Evolutionary conservation across 2,888 invertebrate genomes (phyloP).

Genomic region (Ceriagrion tenellum): DNA sequence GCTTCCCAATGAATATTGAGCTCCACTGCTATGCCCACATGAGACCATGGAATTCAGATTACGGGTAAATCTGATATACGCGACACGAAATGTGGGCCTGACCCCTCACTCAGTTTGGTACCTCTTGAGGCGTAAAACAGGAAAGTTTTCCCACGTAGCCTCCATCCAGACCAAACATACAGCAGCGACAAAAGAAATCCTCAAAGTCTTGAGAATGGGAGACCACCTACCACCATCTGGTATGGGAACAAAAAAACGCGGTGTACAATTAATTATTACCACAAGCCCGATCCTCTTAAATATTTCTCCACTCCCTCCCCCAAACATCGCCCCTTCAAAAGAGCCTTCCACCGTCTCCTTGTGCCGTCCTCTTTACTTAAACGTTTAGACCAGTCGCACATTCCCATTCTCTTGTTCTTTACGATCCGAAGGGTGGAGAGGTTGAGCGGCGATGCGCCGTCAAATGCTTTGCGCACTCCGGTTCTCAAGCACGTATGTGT

Average conservation of each 20-base stretch:
- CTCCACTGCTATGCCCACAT: too few species aligned
- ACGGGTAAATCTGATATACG: neutral
- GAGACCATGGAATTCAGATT: too few species aligned
- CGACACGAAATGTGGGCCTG: neutral
- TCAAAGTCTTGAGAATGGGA: neutral
- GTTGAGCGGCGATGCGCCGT: neutral
- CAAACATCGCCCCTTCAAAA: neutral
- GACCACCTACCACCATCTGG: neutral
- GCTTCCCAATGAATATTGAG: too few species aligned
- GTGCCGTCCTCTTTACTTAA: neutral
- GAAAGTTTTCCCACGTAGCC: neutral
- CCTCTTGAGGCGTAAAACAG: neutral
- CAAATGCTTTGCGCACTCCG: neutral
- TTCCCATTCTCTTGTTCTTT: neutral
- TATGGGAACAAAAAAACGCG: neutral
- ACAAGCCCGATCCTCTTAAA: neutral
- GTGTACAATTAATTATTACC: neutral
- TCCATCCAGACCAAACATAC: neutral
- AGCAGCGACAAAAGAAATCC: neutral
- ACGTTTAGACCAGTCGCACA: neutral
- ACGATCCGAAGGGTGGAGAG: neutral
- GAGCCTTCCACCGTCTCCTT: neutral
- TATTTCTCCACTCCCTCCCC: neutral
- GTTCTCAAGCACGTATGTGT: neutral
- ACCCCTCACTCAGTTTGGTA: neutral